These are phyloP conservation scores for Hypolimnas misippus DNA, from an alignment of 2,888 invertebrate species.

Conservation along the genomic window DNA sequence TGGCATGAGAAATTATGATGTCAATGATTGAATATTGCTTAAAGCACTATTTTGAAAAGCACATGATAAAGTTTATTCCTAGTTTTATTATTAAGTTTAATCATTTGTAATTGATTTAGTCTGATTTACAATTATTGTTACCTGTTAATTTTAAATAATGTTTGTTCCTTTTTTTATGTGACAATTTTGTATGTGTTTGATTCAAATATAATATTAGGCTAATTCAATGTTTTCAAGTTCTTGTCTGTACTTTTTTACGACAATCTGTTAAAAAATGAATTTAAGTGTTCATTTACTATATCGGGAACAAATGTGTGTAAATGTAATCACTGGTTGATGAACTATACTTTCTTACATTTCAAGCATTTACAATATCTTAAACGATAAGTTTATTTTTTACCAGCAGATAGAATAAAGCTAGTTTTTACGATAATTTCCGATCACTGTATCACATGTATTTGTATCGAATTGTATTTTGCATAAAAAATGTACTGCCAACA, in stretches of 20 bases:
- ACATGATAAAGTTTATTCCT: slow-evolving; percentile 61
- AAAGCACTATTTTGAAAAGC: slow-evolving; percentile 67
- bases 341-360: neutral
- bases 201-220: slow-evolving; percentile 1
- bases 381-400: neutral
- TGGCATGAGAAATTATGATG: slow-evolving; percentile 31
- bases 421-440: neutral
- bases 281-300: neutral
- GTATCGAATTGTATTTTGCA: slow-evolving; percentile 12
- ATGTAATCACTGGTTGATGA: neutral
- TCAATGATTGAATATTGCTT: slow-evolving; percentile 47
- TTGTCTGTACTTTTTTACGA: neutral
- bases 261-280: neutral
- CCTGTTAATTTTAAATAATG: slow-evolving; percentile 65
- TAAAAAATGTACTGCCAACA: slow-evolving; percentile 41
- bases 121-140: slow-evolving; percentile 74
- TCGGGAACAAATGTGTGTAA: neutral
- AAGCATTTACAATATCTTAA: slow-evolving; percentile 1
- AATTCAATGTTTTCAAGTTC: neutral
- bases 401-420: neutral
- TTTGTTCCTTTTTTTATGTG: slow-evolving; percentile 49
- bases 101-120: slow-evolving; percentile 74
- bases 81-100: slow-evolving; percentile 65
- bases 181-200: slow-evolving; percentile 27
- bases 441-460: slow-evolving; percentile 4